Evolutionary conservation across 1,140 invertebrate species (phyloP).

Genomic region (Drosophila ananassae): DNA sequence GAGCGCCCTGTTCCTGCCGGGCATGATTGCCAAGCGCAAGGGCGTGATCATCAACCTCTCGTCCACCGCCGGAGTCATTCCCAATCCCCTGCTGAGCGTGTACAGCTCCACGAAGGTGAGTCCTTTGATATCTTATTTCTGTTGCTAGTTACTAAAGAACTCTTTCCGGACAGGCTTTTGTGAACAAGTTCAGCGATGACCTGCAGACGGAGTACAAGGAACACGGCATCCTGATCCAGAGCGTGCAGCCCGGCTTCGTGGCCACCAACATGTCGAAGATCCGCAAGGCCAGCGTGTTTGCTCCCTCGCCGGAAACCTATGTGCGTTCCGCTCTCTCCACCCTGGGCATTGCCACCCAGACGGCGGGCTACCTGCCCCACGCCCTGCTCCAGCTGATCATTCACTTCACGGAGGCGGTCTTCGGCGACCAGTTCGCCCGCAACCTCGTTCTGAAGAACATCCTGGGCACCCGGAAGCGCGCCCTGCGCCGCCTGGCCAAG

Average conservation of each 20-base stretch:
- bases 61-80: slow-evolving; percentile 92
- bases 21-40: slow-evolving; percentile 92
- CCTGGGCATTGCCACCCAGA: slow-evolving; percentile 89
- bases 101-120: slow-evolving; percentile 95
- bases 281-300: slow-evolving; percentile 90
- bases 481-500: slow-evolving; percentile 64
- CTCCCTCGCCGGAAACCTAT: slow-evolving; percentile 91
- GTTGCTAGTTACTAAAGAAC: not conserved
- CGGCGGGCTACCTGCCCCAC: slow-evolving; percentile 92
- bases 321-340: slow-evolving; percentile 91
- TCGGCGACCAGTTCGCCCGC: slow-evolving; percentile 70
- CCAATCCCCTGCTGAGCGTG: slow-evolving; percentile 92
- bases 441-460: slow-evolving; percentile 70
- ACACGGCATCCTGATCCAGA: slow-evolving; percentile 93
- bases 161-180: slow-evolving; percentile 87
- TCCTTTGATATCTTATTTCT: not conserved
- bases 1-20: slow-evolving; percentile 93
- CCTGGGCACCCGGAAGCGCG: slow-evolving; percentile 64
- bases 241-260: slow-evolving; percentile 94
- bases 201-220: slow-evolving; percentile 91
- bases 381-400: slow-evolving; percentile 86
- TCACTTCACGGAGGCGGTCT: slow-evolving; percentile 58
- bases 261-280: slow-evolving; percentile 97
- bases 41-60: slow-evolving; percentile 97
- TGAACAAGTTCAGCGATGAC: slow-evolving; percentile 93